Base-by-base conservation (phyloP, 2,888 invertebrate genomes). In the Rotaria magnacalcarata region DNA sequence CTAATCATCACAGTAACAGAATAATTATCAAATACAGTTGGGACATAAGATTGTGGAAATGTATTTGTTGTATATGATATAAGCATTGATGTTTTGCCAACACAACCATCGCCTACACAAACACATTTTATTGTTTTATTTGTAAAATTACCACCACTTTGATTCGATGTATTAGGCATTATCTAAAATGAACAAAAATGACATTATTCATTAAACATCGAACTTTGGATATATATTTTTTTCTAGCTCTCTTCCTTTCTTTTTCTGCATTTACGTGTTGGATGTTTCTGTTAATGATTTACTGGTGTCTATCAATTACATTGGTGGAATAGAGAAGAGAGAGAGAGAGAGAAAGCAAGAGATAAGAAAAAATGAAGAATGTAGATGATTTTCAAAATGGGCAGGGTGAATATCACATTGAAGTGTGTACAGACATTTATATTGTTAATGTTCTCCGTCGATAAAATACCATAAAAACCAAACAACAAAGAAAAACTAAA, bases 51-150 rank as follows among this genome's bases (percentile, higher is more conserved):
- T 80, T 43, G 43, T 80, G 80, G 80, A 80, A 80, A 80, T 47
- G 80, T n/a, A 47, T 80, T 80, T 47, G 80, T 80, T 80, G 80
- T 80, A 14, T 80, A 80, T 5, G 80, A 80, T 80, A 80, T 80
- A 21, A 80, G n/a, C 80, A 80, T 80, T 2, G 47, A 80, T 47
- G 80, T 80, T 80, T 80, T 80, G 47, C 80, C 80, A 43, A 80
- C 80, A 47, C 47, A 47, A 14, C 80, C 80, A n/a, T 80, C 80
- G 24, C 80, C 80, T 11, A 80, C 80, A 47, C 80, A 80, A 80
- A 80, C 80, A 80, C 80, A 80, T 80, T 80, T 80, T 7, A 80
- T 80, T n/a, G 80, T 80, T 80, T 80, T 80, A n/a, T 47, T 80
- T 24, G 24, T 80, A 19, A 80, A 47, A 80, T 80, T n/a, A 41